A percentile compares a stretch with the other conserved stretches of the same genome.
phyloP scores from a whole-genome alignment of 2,797 vertebrate genomes.

The Xenops minutus region DNA sequence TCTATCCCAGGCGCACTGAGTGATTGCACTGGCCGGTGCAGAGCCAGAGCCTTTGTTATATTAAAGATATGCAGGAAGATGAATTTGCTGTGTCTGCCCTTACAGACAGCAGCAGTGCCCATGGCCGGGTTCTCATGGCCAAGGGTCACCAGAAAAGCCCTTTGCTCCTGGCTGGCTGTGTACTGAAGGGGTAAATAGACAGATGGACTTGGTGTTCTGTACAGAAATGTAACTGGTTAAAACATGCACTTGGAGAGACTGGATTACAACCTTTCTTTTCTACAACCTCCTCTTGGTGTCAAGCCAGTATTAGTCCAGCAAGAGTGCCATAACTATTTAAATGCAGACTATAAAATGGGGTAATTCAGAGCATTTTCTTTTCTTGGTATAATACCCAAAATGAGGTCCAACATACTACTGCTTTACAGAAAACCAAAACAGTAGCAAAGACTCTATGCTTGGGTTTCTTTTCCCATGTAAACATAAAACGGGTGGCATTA shows the following conservation, averaged over 20 bases:
- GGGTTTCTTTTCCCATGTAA: neutral
- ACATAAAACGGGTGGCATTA: neutral
- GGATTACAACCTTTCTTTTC: neutral
- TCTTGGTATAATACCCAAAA: neutral
- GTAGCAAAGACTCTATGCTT: neutral
- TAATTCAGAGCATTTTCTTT: neutral
- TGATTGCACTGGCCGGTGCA: accelerated
- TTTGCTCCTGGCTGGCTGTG: neutral
- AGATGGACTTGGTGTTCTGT: neutral
- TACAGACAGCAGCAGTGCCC: neutral
- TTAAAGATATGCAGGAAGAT: neutral
- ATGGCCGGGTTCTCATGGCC: accelerated
- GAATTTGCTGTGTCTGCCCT: neutral
- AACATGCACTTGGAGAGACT: neutral
- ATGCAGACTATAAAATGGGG: neutral
- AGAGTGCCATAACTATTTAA: neutral
- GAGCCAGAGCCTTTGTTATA: neutral
- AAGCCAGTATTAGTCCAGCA: neutral
- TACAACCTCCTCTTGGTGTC: too few species aligned
- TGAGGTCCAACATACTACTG: neutral
- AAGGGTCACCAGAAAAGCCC: neutral
- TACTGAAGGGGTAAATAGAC: neutral
- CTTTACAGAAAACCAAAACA: neutral
- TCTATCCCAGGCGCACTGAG: neutral
- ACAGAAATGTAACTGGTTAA: neutral